These are phyloP conservation scores for Autographa gamma DNA, from an alignment of 2,888 invertebrate species.

Conservation along the genomic window DNA sequence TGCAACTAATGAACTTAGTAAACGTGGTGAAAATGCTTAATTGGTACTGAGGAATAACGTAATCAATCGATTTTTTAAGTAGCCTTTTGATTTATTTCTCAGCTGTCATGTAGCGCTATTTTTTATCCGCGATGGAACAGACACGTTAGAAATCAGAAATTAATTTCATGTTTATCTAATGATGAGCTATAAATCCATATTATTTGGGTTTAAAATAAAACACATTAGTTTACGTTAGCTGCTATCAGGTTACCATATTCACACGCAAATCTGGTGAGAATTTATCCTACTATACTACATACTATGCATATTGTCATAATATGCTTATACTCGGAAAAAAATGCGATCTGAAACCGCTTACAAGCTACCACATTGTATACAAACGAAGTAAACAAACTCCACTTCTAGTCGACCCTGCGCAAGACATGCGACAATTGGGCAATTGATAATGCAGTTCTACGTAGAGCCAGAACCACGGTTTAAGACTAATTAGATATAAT, in stretches of 20 bases:
- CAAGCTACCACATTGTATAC: not conserved
- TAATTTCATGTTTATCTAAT: too few species aligned
- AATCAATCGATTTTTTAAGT: not conserved
- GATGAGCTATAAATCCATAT: too few species aligned
- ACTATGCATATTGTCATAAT: not conserved
- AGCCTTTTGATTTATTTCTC: too few species aligned
- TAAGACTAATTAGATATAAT: not conserved
- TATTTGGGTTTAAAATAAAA: too few species aligned
- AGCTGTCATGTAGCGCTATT: too few species aligned
- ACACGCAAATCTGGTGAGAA: not conserved
- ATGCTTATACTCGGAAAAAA: not conserved
- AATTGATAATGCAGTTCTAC: not conserved
- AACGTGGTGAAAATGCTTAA: not conserved
- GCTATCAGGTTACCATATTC: not conserved
- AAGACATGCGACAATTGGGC: not conserved
- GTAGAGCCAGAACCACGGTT: not conserved
- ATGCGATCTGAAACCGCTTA: not conserved
- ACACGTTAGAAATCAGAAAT: too few species aligned
- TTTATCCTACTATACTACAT: not conserved
- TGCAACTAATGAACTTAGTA: not conserved
- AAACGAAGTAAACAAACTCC: not conserved
- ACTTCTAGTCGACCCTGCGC: not conserved
- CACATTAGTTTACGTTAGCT: too few species aligned
- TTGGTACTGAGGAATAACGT: not conserved
- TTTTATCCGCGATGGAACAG: too few species aligned